phyloP scores from a whole-genome alignment of 2,888 invertebrate species.

The Pristionchus arcanus region DNA sequence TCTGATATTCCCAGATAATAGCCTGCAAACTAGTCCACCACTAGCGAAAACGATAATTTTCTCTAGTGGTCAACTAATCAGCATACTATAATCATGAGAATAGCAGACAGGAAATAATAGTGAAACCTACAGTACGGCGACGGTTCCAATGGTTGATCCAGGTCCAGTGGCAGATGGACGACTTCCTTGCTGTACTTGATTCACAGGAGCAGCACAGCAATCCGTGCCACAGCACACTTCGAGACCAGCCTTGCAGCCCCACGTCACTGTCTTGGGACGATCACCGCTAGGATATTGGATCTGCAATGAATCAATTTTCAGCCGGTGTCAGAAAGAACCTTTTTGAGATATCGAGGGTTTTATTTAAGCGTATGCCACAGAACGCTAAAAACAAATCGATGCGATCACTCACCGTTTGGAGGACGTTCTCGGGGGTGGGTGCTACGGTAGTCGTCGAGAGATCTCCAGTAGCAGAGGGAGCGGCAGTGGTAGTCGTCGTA shows the following conservation, averaged over 20 bases:
- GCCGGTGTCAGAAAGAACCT: background rate
- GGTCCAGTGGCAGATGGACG: background rate
- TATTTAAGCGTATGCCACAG: too few species aligned
- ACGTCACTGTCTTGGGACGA: conserved; percentile 73
- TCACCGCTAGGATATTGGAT: conserved; percentile 74
- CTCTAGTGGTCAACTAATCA: background rate
- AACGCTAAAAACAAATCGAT: background rate
- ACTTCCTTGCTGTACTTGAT: background rate
- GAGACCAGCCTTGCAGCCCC: conserved; percentile 67
- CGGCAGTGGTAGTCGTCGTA: conserved; percentile 62
- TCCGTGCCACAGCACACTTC: conserved; percentile 73
- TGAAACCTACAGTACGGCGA: conserved; percentile 51
- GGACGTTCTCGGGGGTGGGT: conserved; percentile 62
- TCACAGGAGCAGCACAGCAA: conserved; percentile 71
- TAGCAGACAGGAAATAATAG: background rate
- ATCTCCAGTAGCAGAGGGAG: conserved; percentile 59
- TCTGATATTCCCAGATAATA: background rate
- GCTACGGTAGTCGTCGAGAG: conserved; percentile 63
- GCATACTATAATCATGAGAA: background rate
- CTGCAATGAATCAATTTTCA: conserved; percentile 62
- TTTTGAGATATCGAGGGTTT: too few species aligned
- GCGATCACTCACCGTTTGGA: conserved; percentile 60
- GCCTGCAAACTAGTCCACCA: background rate
- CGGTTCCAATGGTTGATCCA: conserved; percentile 21
- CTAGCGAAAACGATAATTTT: background rate